Percentiles rank a stretch among this genome's conserved stretches.
Evolutionary conservation across 2,888 invertebrate species (phyloP).

Genomic region (Chloroclystis v-ata): DNA sequence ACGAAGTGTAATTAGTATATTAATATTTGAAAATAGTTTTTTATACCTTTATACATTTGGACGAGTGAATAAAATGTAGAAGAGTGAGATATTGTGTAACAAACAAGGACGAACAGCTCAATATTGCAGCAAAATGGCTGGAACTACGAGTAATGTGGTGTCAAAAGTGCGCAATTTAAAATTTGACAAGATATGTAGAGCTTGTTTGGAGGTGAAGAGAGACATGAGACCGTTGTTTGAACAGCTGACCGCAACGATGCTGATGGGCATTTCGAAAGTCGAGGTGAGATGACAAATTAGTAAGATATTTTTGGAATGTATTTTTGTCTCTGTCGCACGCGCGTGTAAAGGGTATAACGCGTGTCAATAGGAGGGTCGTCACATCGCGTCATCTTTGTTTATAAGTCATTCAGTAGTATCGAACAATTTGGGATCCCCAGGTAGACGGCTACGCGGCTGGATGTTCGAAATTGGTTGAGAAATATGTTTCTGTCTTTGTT

Average conservation of each 20-base stretch:
- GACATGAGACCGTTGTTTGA: constrained; percentile 82
- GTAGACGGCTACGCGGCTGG: constrained; percentile 43
- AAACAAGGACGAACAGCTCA: constrained; percentile 63
- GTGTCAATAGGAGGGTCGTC: constrained; percentile 48
- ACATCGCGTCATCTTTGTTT: constrained; percentile 72
- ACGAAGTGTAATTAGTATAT: not conserved
- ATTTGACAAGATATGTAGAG: constrained; percentile 81
- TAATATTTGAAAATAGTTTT: too few species aligned
- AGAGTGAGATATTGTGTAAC: constrained; percentile 42
- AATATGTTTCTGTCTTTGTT: constrained; percentile 63
- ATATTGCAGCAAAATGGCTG: constrained; percentile 69
- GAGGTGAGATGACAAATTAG: constrained; percentile 70
- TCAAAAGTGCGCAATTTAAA: constrained; percentile 53
- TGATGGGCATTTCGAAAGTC: constrained; percentile 81
- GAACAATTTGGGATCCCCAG: constrained; percentile 43
- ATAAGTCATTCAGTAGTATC: constrained; percentile 53
- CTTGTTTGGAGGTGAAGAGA: constrained; percentile 80
- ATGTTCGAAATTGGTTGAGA: constrained; percentile 64
- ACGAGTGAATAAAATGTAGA: constrained; percentile 24
- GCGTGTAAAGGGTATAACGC: constrained; percentile 30
- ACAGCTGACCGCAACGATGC: constrained; percentile 81
- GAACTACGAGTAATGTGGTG: constrained; percentile 30
- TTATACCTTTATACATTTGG: too few species aligned
- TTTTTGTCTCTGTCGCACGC: constrained; percentile 65
- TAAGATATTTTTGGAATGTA: constrained; percentile 59